phyloP scores from a whole-genome alignment of 2,113 vertebrate species.

The Mormyrus iriodes region DNA sequence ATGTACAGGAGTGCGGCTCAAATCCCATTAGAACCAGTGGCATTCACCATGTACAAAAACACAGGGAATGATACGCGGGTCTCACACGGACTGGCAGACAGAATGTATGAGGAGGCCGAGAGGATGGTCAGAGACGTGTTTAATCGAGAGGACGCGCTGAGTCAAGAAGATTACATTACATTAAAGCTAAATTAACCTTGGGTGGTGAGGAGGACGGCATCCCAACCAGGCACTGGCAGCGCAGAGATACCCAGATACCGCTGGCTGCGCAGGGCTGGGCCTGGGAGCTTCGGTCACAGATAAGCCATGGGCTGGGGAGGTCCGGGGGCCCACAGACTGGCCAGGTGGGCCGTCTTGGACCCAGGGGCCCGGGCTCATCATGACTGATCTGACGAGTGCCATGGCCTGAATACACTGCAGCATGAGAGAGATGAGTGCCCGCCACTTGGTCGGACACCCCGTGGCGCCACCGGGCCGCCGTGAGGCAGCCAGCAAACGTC shows the following conservation, averaged over 20 bases:
- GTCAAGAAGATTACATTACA: background rate
- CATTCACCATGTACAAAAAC: background rate
- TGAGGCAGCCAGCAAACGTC: background rate
- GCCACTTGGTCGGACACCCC: background rate
- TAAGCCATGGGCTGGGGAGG: background rate
- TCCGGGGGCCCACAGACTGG: background rate
- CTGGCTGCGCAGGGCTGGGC: background rate
- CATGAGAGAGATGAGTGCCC: background rate
- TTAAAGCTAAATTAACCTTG: slow-evolving; percentile 18
- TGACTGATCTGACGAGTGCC: background rate
- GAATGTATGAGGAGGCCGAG: background rate
- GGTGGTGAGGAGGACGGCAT: background rate
- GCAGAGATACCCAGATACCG: background rate
- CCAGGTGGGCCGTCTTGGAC: background rate
- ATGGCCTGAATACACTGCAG: background rate
- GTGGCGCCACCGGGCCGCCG: background rate
- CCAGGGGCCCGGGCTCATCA: background rate
- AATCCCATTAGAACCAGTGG: background rate
- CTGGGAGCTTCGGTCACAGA: background rate
- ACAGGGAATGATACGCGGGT: background rate
- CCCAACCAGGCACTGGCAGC: background rate
- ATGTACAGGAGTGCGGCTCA: background rate
- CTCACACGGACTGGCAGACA: background rate
- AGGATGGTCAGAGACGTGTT: background rate
- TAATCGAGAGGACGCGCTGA: background rate